Evolutionary conservation across 2,113 vertebrate species (phyloP), one percentile per base, ranked within the genome.

Genomic region (Pachycephala philippinensis): DNA sequence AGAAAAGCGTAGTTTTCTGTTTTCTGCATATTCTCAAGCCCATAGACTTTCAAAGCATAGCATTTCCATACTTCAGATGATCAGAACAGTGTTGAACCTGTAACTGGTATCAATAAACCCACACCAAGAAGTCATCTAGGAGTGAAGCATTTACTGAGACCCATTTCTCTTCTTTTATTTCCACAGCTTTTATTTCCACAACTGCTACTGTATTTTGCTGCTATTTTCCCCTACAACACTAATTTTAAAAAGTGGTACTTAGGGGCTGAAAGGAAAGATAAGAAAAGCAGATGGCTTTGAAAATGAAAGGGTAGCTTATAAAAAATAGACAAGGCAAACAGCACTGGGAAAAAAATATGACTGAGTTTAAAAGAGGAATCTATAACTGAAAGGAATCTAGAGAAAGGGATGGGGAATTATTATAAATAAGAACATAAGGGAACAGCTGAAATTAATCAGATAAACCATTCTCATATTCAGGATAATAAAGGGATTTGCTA

Each of bases 381-480:
- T 63, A 13, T 93, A 87, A 91, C 59, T 86, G 49, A 71, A 94
- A 72, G 11, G 16, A 95, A 95, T 47, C 61, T 72, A 89, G 33
- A 95, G 84, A 87, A 85, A 84, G 31, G 10, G 33, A 44, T 39
- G 50, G 30, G 18, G 42, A 87, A 84, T 91, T 5, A 47, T 78
- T 69, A 59, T 28, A 78, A 93, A 65, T 76, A 90, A 61, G 23
- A 82, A 66, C 2, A 57, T 35, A 52, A 85, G 90, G 40, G 63
- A 87, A 74, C 30, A 94, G 60, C 35, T 87, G 89, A 96, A 97
- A 81, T 66, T 45, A 92, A 95, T 69, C 70, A 63, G 72, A 66
- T 72, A 31, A 88, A 90, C n/a, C 26, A 57, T 60, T 79, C 15
- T 63, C 31, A 83, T 40, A 4, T 14, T 87, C 79, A 87, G 79